Conservation (phyloP, 2,888 invertebrate genomes). For the Poecilus cupreus region DNA sequence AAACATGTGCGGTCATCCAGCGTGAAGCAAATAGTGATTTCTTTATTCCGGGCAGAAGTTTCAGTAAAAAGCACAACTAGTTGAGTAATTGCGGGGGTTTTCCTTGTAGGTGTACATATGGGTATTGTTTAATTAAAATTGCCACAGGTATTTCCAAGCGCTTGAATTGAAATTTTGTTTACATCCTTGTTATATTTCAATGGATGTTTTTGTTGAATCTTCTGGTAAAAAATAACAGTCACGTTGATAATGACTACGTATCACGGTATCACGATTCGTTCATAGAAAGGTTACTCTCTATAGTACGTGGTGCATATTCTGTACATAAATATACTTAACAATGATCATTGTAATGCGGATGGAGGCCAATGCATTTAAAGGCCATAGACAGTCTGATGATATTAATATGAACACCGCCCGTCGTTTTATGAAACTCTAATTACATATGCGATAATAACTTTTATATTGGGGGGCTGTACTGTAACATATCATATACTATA, state of each 20-base stretch:
- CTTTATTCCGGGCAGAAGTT: not conserved
- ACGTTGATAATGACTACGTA: no score
- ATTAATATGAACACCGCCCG: conserved; percentile 13
- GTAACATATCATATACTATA: no score
- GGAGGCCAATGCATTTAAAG: not conserved
- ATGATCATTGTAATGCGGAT: not conserved
- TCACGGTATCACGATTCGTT: no score
- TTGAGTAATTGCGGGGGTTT: no score
- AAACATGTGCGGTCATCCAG: no score
- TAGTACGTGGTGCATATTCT: not conserved
- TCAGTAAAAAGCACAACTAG: no score
- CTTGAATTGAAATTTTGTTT: no score
- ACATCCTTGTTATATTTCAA: not conserved
- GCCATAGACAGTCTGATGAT: not conserved
- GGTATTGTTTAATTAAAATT: no score
- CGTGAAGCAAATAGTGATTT: not conserved
- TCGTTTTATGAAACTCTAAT: not conserved
- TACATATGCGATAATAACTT: not conserved
- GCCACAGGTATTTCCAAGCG: not conserved
- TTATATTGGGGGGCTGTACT: not conserved
- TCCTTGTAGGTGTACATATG: no score
- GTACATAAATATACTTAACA: not conserved
- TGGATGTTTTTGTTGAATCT: no score
- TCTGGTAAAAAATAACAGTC: no score
- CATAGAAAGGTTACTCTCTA: not conserved